A percentile compares a stretch with the other conserved stretches of the same genome.
Conservation (phyloP, 2,113 vertebrate genomes). For the Rattus norvegicus region GRCr8 NC_086021.1:141729001-141729500, state of each 20-base stretch:
- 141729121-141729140: background rate
- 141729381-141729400: background rate
- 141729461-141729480: no score
- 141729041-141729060: background rate
- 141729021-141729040: background rate
- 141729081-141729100: background rate
- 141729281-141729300: background rate
- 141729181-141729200: background rate
- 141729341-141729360: background rate
- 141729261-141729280: background rate
- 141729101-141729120: constrained; percentile 7
- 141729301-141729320: background rate
- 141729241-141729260: background rate
- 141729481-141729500: no score
- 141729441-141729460: no score
- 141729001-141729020: background rate
- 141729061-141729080: background rate
- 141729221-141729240: background rate
- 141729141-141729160: background rate
- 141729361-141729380: background rate
- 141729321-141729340: background rate
- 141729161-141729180: background rate
- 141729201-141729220: background rate
- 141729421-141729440: no score
- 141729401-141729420: background rate